Base-by-base conservation (phyloP, 2,797 vertebrate genomes). In the Poliocrania exsul region DNA sequence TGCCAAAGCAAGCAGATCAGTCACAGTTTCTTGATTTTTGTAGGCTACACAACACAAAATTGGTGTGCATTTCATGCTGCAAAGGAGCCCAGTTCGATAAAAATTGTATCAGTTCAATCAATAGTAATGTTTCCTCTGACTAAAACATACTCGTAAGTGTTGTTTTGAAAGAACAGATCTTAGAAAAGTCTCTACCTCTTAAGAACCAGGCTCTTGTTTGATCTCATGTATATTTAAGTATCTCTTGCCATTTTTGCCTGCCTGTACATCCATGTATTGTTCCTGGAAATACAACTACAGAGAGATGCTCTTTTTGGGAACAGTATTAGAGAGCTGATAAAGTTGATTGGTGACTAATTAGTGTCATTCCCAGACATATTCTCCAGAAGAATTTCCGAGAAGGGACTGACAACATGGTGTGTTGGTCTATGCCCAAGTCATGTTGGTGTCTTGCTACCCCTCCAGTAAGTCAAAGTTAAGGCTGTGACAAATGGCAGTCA, bases 321-420 rank as follows among this genome's bases (percentile, higher is more conserved):
- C 60, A 40, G 74, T 21, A 47, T 88, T 90, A 71, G 50, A 67
- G 51, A 67, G 81, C 90, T 95, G 90, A 60, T 95, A 77, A 90
- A 47, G 90, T 50, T 91, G 78, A 91, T 54, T 92, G 93, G 93
- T 92, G 86, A 78, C 92, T 90, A 96, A 95, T 96, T 95, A 92
- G 58, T 57, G 65, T 72, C 64, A 58, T 95, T 96, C 93, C 84
- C 95, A 95, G 95, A 89, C 95, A 69, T 57, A 85, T 50, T 33
- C 16, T 69, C 50, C 0, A 2, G 74, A 50, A 65, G 78, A 74
- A 65, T 78, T 95, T 97, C 95, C 38, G 38, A 92, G 93, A 95
- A 95, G 71, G 60, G 61, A 46, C 49, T 67, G 86, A 92, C 86
- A 87, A 18, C 44, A 1, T 29, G 57, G 86, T 47, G 28, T 44